phyloP scores from a whole-genome alignment of 92 coral and sea anemone genomes.

The Epizoanthus scotinus region DNA sequence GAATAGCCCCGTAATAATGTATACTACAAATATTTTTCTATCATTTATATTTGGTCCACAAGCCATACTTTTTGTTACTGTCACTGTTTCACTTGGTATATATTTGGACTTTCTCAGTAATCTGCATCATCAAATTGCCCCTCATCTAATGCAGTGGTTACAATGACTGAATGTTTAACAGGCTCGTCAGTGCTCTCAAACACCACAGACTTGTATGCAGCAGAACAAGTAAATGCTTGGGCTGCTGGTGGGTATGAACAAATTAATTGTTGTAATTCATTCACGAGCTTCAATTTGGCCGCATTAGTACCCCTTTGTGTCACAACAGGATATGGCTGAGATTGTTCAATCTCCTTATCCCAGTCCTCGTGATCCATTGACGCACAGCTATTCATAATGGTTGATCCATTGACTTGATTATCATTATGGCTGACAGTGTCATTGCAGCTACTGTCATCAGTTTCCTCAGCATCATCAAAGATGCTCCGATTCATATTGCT shows the following conservation, averaged over 20 bases:
- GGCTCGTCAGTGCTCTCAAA: constrained; percentile 14
- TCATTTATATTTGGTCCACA: no score
- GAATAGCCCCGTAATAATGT: no score
- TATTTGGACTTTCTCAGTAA: not conserved
- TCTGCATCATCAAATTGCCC: constrained; percentile 41
- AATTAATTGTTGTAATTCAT: constrained; percentile 31
- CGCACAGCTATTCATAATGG: not conserved
- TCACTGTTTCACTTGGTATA: no score
- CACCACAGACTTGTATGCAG: constrained; percentile 35
- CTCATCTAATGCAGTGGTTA: constrained; percentile 1
- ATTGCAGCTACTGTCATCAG: not conserved
- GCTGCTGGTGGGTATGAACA: constrained; percentile 30
- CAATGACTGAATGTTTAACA: not conserved
- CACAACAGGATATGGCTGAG: not conserved
- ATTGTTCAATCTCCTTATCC: constrained; percentile 34
- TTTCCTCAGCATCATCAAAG: constrained; percentile 40
- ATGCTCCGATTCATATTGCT: not conserved
- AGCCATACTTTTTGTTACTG: no score
- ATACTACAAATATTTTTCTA: no score
- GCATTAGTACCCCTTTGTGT: not conserved
- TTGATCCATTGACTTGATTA: not conserved
- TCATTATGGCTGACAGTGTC: not conserved
- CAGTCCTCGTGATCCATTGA: constrained; percentile 19
- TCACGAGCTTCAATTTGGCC: not conserved
- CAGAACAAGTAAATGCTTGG: constrained; percentile 23